Percentiles rank a stretch among this genome's conserved stretches.
These are phyloP conservation scores for Graptemys geographica DNA, from an alignment of 2,797 vertebrate species.

Conservation along the genomic window DNA sequence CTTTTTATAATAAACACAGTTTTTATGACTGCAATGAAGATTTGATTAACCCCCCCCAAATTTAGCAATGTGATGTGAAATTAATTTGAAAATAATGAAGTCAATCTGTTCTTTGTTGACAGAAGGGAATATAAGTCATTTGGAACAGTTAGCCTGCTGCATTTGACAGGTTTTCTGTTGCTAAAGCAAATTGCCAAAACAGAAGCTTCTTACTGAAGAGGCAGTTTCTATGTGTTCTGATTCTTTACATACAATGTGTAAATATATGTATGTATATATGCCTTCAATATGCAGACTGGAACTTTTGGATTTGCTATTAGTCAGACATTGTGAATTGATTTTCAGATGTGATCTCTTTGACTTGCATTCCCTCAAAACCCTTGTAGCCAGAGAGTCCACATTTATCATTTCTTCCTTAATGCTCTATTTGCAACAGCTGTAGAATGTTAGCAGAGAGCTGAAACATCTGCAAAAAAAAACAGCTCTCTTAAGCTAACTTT, in stretches of 20 bases:
- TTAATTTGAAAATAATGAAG: not conserved
- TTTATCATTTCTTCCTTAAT: conserved; percentile 25
- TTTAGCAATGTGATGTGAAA: not conserved
- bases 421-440: conserved; percentile 43
- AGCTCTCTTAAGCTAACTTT: conserved; percentile 10
- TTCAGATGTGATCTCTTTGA: conserved; percentile 44
- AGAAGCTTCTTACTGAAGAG: not conserved
- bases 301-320: not conserved
- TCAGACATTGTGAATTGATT: conserved; percentile 10
- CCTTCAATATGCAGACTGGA: not conserved
- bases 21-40: not conserved
- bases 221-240: not conserved
- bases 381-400: conserved; percentile 54
- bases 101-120: not conserved
- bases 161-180: not conserved
- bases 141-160: not conserved
- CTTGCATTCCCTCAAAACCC: conserved; percentile 29
- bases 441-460: conserved; percentile 8
- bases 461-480: conserved; percentile 13
- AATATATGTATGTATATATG: not conserved
- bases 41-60: not conserved
- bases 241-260: not conserved
- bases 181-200: not conserved
- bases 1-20: not conserved
- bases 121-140: not conserved